Base-by-base conservation (phyloP, 2,797 vertebrate genomes). In the Anguilla megastoma region DNA sequence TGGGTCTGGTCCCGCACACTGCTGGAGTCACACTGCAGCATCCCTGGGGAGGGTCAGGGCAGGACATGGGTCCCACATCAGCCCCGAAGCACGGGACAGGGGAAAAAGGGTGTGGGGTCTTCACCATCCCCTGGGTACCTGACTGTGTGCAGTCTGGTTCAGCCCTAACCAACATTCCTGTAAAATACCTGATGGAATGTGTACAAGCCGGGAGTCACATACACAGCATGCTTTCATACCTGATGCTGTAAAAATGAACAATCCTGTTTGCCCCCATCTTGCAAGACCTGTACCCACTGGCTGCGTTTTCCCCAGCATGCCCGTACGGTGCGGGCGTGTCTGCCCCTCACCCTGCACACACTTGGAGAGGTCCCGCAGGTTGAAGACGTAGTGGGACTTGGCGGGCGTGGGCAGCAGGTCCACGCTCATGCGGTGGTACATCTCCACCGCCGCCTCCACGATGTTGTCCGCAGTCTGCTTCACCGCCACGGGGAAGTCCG, bases 301-400 rank as follows among this genome's bases (percentile, higher is more conserved):
- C 7, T 63, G 16, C 24, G 3, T 85, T 30, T 63, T 41, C 48
- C 21, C 52, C 10, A 71, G 41, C 41, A 4, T 86, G 63, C 63
- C 50, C 8, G 54, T 24, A 2, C 1, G 14, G n/a, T 24, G 16
- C 8, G 0, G 18, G 76, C 10, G 14, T 27, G 52, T 36, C 14
- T 5, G 48, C 2, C 63, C 88, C 92, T 90, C 93, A 98, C 97
- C 97, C 96, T 98, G 97, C 88, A 98, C 95, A 92, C 97, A 98
- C 89, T 98, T 98, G 90, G 97, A 98, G 89, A 98, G 96, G 90
- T 98, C 96, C 76, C 97, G 93, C 58, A 98, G 95, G 93, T 97
- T 97, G 94, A 98, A 98, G 88, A 98, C 95, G 14, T 98, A 97
- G 93, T 97, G 97, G 58, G 97, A 98, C 93, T 98, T 98, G 90